Evolutionary conservation across 2,888 invertebrate species (phyloP), one percentile per base, ranked within the genome.

Genomic region (Eupithecia subumbrata): DNA sequence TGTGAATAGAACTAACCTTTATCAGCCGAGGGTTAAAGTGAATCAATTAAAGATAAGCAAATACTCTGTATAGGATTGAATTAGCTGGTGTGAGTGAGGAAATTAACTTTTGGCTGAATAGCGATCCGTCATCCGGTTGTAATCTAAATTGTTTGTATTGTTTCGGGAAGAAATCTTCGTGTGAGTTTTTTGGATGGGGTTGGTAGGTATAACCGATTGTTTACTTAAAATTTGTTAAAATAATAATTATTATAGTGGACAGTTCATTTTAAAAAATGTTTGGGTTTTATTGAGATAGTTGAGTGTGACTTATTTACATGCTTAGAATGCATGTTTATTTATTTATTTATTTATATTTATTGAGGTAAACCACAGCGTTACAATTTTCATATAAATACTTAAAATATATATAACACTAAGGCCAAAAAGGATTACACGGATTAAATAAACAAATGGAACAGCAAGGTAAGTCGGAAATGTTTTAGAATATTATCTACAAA

Each of bases 31-130:
- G 93, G 93, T 90, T 91, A 92, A 86, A 95, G 91, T 93, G 93
- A 94, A 95, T 95, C 94, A 94, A 95, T 95, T 94, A 94, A 93
- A 95, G 94, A 95, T 94, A 95, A 95, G 93, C 95, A 94, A 95
- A 95, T 95, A 94, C 91, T 91, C 85, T 88, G 85, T 87, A 89
- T 95, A 85, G 86, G 87, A 87, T 89, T 88, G 92, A 93, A 93
- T 94, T 93, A 89, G 93, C 92, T 91, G 88, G 90, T 88, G 90
- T 88, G 89, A 87, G 90, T 88, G 91, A 92, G 92, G 93, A 93
- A 93, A 93, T 93, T 93, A 92, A 93, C 92, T 93, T 93, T 92
- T 89, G 88, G n/a, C 81, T 84, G 89, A 87, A 90, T 91, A 91
- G 85, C 88, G 89, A 92, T 93, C 90, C 85, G 88, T 92, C 93